Percentiles rank a stretch among this genome's conserved stretches.
phyloP scores from a whole-genome alignment of 2,113 vertebrate species.

The Eurypyga helias region DNA sequence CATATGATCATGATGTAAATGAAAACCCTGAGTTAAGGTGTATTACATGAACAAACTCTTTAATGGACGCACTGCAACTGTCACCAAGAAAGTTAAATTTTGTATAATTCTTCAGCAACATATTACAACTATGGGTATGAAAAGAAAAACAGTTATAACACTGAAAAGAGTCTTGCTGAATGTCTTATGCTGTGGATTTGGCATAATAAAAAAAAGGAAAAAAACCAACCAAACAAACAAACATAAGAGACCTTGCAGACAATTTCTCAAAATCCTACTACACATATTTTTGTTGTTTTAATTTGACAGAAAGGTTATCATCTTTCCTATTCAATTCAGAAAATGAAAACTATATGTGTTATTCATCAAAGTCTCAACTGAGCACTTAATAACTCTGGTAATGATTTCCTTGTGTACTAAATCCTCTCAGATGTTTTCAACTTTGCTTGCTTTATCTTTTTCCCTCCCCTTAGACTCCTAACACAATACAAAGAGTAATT shows the following conservation, averaged over 20 bases:
- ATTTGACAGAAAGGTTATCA: background rate
- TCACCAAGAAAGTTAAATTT: background rate
- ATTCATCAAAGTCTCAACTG: background rate
- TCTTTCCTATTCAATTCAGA: background rate
- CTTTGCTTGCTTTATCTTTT: background rate
- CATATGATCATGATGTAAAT: background rate
- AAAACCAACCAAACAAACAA: no score
- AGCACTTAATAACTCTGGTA: background rate
- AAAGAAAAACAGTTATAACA: background rate
- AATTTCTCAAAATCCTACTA: background rate
- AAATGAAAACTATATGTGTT: background rate
- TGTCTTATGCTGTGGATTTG: background rate
- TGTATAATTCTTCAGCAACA: background rate
- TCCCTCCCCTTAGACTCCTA: background rate
- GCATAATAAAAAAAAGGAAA: background rate
- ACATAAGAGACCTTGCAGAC: background rate
- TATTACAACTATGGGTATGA: background rate
- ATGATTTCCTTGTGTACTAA: background rate
- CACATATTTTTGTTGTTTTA: background rate
- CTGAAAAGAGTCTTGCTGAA: background rate
- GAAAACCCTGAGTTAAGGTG: background rate
- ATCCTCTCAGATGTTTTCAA: background rate
- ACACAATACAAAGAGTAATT: background rate
- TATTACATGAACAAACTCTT: background rate
- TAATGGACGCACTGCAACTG: background rate